Percentiles rank a stretch among this genome's conserved stretches.
Conservation (phyloP, 2,113 vertebrate genomes). For the Todiramphus saurophagus region DNA sequence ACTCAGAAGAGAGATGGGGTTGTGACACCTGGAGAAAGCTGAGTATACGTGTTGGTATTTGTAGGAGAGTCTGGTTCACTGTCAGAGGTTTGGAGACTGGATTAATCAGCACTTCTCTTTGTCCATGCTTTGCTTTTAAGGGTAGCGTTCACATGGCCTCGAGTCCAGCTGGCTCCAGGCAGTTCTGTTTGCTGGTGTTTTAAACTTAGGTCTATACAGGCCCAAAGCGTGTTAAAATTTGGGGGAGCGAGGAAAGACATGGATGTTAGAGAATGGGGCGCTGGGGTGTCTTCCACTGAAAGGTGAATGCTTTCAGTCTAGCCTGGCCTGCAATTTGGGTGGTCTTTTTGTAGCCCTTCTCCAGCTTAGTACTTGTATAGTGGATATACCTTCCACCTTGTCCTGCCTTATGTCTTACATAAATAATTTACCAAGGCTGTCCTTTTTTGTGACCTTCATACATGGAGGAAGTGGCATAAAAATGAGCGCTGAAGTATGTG, state of each 20-base stretch:
- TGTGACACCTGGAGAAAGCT: background rate
- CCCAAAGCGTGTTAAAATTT: background rate
- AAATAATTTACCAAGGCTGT: background rate
- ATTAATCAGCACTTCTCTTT: background rate
- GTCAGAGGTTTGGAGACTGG: background rate
- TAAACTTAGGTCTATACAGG: background rate
- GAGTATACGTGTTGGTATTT: background rate
- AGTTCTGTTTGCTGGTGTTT: background rate
- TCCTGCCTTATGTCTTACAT: background rate
- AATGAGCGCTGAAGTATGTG: background rate
- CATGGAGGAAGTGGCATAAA: background rate
- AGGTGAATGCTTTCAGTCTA: background rate
- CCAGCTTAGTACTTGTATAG: background rate
- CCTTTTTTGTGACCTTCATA: background rate
- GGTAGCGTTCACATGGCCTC: background rate
- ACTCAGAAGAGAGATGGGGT: background rate
- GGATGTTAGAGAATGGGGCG: background rate
- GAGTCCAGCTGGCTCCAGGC: background rate
- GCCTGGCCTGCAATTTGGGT: background rate
- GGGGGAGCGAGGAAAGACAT: background rate
- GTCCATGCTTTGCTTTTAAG: background rate
- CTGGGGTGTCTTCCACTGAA: background rate
- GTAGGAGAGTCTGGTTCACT: background rate
- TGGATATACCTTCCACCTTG: background rate
- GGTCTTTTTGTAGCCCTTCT: background rate